Conservation (phyloP, 2,113 vertebrate species). For the Grus americana region DNA sequence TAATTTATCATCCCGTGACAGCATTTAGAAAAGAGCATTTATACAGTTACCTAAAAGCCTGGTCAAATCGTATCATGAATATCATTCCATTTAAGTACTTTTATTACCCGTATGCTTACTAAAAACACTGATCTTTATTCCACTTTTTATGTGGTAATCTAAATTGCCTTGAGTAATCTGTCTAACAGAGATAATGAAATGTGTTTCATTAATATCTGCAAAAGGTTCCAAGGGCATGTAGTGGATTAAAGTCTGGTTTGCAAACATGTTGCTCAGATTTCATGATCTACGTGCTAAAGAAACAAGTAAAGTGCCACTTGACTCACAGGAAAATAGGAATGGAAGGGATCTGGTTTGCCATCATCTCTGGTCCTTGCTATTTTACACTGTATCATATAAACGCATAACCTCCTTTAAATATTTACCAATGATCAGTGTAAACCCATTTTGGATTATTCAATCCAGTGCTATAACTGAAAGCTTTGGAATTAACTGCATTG, state of each 20-base stretch:
- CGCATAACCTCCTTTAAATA: not conserved
- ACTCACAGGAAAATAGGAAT: not conserved
- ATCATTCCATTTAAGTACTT: conserved; percentile 41
- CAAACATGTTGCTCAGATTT: not conserved
- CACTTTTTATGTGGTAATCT: not conserved
- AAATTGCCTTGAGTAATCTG: conserved; percentile 16
- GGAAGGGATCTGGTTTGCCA: not conserved
- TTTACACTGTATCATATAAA: not conserved
- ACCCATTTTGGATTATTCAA: not conserved
- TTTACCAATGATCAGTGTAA: not conserved
- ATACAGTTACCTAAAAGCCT: conserved; percentile 32
- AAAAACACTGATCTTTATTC: conserved; percentile 12
- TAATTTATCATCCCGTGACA: conserved; percentile 45
- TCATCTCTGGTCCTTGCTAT: not conserved
- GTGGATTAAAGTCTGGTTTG: not conserved
- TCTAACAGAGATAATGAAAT: conserved; percentile 34
- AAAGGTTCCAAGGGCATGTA: not conserved
- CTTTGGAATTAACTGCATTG: not conserved
- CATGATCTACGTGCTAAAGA: not conserved
- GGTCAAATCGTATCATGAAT: not conserved
- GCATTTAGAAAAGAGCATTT: conserved; percentile 48
- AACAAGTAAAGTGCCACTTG: not conserved
- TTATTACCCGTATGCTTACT: conserved; percentile 9
- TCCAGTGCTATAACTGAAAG: not conserved
- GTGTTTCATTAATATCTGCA: conserved; percentile 21